Evolutionary conservation across 2,797 vertebrate genomes (phyloP).

Genomic region (Helarctos malayanus): DNA sequence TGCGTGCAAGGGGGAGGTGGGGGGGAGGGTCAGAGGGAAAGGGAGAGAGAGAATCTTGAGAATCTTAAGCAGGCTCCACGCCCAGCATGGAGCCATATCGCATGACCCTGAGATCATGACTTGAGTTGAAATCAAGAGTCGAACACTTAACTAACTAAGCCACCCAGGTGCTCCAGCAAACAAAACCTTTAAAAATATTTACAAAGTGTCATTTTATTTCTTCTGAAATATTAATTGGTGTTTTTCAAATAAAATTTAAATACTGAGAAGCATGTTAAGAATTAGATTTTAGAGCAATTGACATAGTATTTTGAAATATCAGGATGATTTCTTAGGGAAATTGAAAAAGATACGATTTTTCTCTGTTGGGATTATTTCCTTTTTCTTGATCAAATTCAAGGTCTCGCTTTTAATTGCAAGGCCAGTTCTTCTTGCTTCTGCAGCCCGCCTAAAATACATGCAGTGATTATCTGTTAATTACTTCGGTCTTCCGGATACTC

Average conservation of each 20-base stretch:
- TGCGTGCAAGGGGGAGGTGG: not conserved
- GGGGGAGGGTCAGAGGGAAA: not conserved
- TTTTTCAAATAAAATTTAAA: slow-evolving; percentile 38
- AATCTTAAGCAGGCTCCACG: not conserved
- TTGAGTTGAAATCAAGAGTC: not conserved
- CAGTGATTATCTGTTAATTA: slow-evolving; percentile 23
- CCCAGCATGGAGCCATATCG: not conserved
- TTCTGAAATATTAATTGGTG: slow-evolving; percentile 40
- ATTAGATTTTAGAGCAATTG: slow-evolving; percentile 14
- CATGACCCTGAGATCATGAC: not conserved
- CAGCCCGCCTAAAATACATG: not conserved
- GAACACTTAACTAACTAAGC: not conserved
- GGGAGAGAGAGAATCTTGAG: not conserved
- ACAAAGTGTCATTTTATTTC: slow-evolving; percentile 1
- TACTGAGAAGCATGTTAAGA: slow-evolving; percentile 12
- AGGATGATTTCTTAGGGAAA: slow-evolving; percentile 3
- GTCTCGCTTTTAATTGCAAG: slow-evolving; percentile 3
- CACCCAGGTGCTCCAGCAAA: not conserved
- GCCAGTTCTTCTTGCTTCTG: not conserved
- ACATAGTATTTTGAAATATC: slow-evolving; percentile 24
- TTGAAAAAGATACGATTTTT: not conserved
- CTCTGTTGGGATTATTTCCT: not conserved
- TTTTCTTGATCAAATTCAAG: slow-evolving; percentile 46
- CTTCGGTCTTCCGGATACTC: not conserved
- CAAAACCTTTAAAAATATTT: slow-evolving; percentile 13